Conservation (phyloP, 2,888 invertebrate genomes). For the Hetaerina titia region DNA sequence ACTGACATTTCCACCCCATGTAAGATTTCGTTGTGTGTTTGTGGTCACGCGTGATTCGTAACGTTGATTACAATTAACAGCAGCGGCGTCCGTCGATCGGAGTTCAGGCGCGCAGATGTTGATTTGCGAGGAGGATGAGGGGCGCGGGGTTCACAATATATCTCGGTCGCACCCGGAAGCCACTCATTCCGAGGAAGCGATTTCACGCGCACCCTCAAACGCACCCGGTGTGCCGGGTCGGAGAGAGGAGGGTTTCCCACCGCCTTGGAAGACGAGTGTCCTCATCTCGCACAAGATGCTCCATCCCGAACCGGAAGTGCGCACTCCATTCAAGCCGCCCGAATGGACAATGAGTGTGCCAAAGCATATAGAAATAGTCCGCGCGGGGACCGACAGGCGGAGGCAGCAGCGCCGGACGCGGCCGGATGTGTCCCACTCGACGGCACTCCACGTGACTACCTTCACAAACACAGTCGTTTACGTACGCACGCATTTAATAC, state of each 20-base stretch:
- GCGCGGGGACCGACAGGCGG: neutral
- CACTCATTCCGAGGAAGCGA: conserved; percentile 2
- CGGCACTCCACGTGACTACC: conserved; percentile 27
- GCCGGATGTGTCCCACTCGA: conserved; percentile 26
- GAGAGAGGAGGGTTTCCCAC: conserved; percentile 1
- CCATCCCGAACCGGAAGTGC: neutral
- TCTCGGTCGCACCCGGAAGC: conserved; percentile 18
- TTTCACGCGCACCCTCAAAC: conserved; percentile 27
- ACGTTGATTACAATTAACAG: neutral
- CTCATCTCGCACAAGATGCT: conserved; percentile 33
- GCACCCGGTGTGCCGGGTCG: neutral
- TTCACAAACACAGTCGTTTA: neutral
- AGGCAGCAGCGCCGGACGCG: conserved; percentile 7
- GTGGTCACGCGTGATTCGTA: neutral
- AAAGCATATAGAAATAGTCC: conserved; percentile 26
- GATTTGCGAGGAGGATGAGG: neutral
- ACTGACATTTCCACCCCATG: no score
- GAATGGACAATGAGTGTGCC: neutral
- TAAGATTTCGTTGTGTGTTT: no score
- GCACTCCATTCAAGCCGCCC: conserved; percentile 22
- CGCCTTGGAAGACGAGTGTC: neutral
- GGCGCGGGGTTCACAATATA: neutral
- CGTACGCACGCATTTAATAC: neutral
- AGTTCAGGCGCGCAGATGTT: neutral
- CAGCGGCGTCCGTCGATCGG: no score